phyloP scores from a whole-genome alignment of 2,888 invertebrate genomes.

The Agrochola circellaris region DNA sequence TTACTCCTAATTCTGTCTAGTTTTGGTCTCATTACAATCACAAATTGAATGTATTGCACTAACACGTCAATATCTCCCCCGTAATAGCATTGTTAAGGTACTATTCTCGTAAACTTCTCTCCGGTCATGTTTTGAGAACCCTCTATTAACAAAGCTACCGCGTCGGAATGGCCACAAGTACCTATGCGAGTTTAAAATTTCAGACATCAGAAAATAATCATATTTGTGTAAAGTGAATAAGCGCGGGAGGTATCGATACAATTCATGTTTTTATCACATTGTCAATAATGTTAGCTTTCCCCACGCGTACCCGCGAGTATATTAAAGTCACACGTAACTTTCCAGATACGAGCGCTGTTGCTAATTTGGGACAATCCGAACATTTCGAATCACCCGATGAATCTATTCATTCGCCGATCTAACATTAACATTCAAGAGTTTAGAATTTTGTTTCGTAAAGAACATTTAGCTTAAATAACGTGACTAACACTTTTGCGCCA shows the following conservation, averaged over 20 bases:
- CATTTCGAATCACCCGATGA: slow-evolving; percentile 76
- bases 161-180: not conserved
- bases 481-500: slow-evolving; percentile 86
- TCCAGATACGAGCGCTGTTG: slow-evolving; percentile 84
- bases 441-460: slow-evolving; percentile 61
- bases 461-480: slow-evolving; percentile 63
- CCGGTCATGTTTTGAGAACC: not conserved
- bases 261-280: slow-evolving; percentile 50
- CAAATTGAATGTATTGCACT: slow-evolving; percentile 76
- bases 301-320: slow-evolving; percentile 63
- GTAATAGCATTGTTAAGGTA: slow-evolving; percentile 14
- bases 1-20: slow-evolving; percentile 23
- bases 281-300: slow-evolving; percentile 54
- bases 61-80: slow-evolving; percentile 67
- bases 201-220: not conserved
- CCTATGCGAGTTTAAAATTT: not conserved
- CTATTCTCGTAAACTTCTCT: slow-evolving; percentile 1
- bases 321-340: slow-evolving; percentile 80
- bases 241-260: slow-evolving; percentile 62
- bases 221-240: slow-evolving; percentile 7
- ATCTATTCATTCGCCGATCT: slow-evolving; percentile 77
- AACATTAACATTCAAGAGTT: slow-evolving; percentile 74
- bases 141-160: not conserved
- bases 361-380: slow-evolving; percentile 81
- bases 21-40: slow-evolving; percentile 69